phyloP scores from a whole-genome alignment of 2,888 invertebrate genomes.

The Baccha elongata region DNA sequence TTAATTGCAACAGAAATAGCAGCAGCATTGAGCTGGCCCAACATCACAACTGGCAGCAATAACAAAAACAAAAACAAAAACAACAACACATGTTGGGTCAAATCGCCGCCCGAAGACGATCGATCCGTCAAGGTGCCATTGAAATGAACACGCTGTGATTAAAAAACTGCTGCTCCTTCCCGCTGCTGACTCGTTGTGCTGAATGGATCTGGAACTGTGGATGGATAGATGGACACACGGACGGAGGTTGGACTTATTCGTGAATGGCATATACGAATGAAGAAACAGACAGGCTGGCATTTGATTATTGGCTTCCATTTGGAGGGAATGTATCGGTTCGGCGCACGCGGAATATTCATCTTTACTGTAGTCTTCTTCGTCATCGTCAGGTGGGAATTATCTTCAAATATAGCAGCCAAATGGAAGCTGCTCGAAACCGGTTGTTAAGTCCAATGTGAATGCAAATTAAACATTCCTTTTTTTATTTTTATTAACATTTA shows the following conservation, averaged over 20 bases:
- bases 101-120: slow-evolving; percentile 73
- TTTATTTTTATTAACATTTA: too few species aligned
- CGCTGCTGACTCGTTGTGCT: slow-evolving; percentile 17
- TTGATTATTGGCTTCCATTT: slow-evolving; percentile 82
- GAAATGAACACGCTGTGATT: slow-evolving; percentile 76
- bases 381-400: slow-evolving; percentile 67
- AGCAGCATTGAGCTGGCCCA: too few species aligned
- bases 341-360: slow-evolving; percentile 69
- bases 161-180: slow-evolving; percentile 74
- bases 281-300: slow-evolving; percentile 78
- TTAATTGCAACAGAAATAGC: slow-evolving; percentile 22
- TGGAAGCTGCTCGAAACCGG: slow-evolving; percentile 64
- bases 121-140: slow-evolving; percentile 76
- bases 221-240: slow-evolving; percentile 44
- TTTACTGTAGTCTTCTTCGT: slow-evolving; percentile 28
- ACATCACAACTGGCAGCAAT: slow-evolving; percentile 24
- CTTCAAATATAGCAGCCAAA: slow-evolving; percentile 67
- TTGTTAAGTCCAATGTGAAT: slow-evolving; percentile 53
- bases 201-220: slow-evolving; percentile 31
- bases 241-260: slow-evolving; percentile 67
- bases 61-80: slow-evolving; percentile 21
- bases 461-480: too few species aligned
- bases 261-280: slow-evolving; percentile 71
- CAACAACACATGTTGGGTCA: slow-evolving; percentile 70
- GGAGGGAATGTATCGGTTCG: slow-evolving; percentile 69